Percentiles rank a stretch among this genome's conserved stretches.
Conservation (phyloP, 1,140 invertebrate species). For the Caenorhabditis tropicalis region DNA sequence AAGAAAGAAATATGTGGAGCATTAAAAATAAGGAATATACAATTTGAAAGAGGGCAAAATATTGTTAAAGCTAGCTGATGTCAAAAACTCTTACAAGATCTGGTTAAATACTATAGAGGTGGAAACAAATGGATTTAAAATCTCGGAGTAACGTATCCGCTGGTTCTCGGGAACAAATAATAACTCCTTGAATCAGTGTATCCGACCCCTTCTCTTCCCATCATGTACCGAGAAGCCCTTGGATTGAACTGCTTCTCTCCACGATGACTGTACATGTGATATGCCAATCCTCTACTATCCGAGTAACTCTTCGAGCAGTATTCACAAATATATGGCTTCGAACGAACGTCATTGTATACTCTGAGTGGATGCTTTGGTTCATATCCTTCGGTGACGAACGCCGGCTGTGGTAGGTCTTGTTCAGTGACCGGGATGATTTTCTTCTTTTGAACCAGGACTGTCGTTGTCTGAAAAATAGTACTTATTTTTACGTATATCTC, state of each 20-base stretch:
- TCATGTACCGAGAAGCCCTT: conserved; percentile 68
- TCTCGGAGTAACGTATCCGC: conserved; percentile 35
- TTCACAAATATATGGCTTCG: conserved; percentile 71
- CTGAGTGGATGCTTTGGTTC: conserved; percentile 68
- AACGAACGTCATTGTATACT: conserved; percentile 68
- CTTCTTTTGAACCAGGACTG: background rate
- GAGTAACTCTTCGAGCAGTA: conserved; percentile 71
- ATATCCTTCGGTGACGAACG: conserved; percentile 65
- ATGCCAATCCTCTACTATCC: conserved; percentile 67
- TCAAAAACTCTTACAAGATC: conserved; percentile 28
- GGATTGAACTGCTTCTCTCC: conserved; percentile 69
- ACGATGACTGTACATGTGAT: conserved; percentile 71
- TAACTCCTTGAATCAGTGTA: conserved; percentile 53
- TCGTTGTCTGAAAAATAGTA: conserved; percentile 4
- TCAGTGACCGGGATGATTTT: conserved; percentile 55
- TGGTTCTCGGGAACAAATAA: conserved; percentile 43
- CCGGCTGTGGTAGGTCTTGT: conserved; percentile 64
- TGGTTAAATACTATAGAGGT: conserved; percentile 6
- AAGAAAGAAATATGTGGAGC: background rate
- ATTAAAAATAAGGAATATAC: background rate
- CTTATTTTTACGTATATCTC: background rate
- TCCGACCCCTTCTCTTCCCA: conserved; percentile 57
- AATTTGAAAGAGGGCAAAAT: background rate
- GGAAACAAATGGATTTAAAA: background rate
- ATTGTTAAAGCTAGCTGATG: conserved; percentile 31